Evolutionary conservation across 1,140 invertebrate species (phyloP).

Genomic region (Drosophila arawakana): DNA sequence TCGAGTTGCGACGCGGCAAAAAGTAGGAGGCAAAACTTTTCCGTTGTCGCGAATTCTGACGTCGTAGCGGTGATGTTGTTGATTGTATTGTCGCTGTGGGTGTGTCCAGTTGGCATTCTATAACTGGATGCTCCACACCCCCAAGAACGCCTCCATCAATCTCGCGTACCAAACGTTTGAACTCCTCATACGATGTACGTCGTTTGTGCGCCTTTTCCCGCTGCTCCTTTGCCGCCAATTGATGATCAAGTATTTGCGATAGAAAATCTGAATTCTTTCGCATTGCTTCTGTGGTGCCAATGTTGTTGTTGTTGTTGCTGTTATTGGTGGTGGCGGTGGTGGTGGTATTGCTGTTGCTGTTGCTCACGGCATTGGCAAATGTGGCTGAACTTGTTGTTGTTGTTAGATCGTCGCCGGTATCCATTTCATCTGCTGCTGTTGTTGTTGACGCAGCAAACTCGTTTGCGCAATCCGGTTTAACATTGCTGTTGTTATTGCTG

Average conservation of each 20-base stretch:
- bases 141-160: slow-evolving; percentile 59
- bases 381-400: slow-evolving; percentile 33
- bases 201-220: slow-evolving; percentile 81
- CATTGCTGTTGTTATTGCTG: slow-evolving; percentile 20
- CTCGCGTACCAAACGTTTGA: slow-evolving; percentile 80
- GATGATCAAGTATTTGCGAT: slow-evolving; percentile 83
- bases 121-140: slow-evolving; percentile 35
- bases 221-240: slow-evolving; percentile 76
- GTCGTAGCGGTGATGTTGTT: slow-evolving; percentile 62
- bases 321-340: slow-evolving; percentile 36
- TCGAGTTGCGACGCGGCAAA: slow-evolving; percentile 68
- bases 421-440: slow-evolving; percentile 57
- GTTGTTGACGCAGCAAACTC: slow-evolving; percentile 53
- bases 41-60: slow-evolving; percentile 80
- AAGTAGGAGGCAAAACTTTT: slow-evolving; percentile 80
- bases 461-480: slow-evolving; percentile 80
- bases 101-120: slow-evolving; percentile 44
- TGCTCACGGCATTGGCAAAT: slow-evolving; percentile 24
- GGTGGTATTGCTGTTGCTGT: slow-evolving; percentile 32
- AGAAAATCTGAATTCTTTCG: slow-evolving; percentile 84
- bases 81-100: slow-evolving; percentile 15
- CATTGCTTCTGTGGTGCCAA: slow-evolving; percentile 72
- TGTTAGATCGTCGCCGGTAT: slow-evolving; percentile 71
- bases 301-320: slow-evolving; percentile 5
- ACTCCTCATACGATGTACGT: slow-evolving; percentile 84